Base-by-base conservation (phyloP, 1,140 invertebrate species). In the Trissolcus basalis region DNA sequence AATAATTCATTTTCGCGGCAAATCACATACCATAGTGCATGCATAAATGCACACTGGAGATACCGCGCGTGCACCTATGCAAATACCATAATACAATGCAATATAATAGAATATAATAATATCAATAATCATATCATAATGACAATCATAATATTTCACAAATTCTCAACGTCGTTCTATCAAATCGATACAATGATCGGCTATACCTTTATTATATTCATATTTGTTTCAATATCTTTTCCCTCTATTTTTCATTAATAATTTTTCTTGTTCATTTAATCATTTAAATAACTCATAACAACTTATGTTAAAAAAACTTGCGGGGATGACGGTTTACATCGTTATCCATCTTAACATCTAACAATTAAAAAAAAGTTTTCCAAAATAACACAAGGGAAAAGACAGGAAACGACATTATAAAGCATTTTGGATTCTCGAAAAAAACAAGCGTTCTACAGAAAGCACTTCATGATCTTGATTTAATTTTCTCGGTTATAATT, bases 121-220 rank as follows among this genome's bases (percentile, higher is more conserved):
- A 65, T 73, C 60, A 71, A 71, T 71, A 71, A 71, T 71, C 53
- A 63, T 71, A 85, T 50, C 14, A 4, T 55, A 67, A 73, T 47
- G 44, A 68, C 58, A 69, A 76, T 75, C 47, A 65, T 86, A 85
- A 86, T 86, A 83, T 83, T 85, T 85, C 77, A 81, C 78, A 85
- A 79, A 82, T 81, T 75, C 67, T 85, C 83, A 86, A 85, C 82
- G 69, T 82, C 49, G 76, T 80, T 78, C 82, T 45, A 83, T 77
- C 78, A 83, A 80, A 84, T 79, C 84, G 77, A 82, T 83, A 83
- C 63, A 79, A 80, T 82, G 78, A 81, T 79, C 67, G 55, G 71
- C 48, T 27, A 67, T 78, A 81, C 80, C 81, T 81, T 82, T 63
- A 71, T 81, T 80, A 81, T 70, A 64, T 75, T 69, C 68, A 78